phyloP scores from a whole-genome alignment of 2,797 vertebrate genomes.

The Potorous gilbertii region DNA sequence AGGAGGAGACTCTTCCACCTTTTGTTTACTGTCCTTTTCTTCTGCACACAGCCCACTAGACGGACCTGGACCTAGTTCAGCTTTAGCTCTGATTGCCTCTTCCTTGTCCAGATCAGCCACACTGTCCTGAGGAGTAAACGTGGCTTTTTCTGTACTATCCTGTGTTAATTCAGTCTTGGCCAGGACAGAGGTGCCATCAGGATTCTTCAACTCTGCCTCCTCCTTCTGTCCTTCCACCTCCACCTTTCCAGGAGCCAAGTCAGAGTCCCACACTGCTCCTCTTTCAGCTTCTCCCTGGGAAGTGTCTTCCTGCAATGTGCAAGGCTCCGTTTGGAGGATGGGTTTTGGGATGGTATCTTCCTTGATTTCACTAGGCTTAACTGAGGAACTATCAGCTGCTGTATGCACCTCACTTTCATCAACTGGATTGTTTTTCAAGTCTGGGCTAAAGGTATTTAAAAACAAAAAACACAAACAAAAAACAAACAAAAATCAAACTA shows the following conservation, averaged over 20 bases:
- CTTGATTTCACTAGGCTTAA: slow-evolving; percentile 80
- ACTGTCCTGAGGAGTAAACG: slow-evolving; percentile 55
- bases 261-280: slow-evolving; percentile 57
- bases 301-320: slow-evolving; percentile 50
- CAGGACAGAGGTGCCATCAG: slow-evolving; percentile 9
- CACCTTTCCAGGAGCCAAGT: slow-evolving; percentile 8
- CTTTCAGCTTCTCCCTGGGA: slow-evolving; percentile 49
- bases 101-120: slow-evolving; percentile 35
- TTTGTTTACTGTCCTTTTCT: slow-evolving; percentile 40
- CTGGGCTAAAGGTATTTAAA: slow-evolving; percentile 84
- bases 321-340: slow-evolving; percentile 47
- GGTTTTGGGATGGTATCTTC: slow-evolving; percentile 66
- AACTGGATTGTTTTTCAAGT: slow-evolving; percentile 81
- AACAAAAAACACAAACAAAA: slow-evolving; percentile 74
- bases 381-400: slow-evolving; percentile 75
- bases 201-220: slow-evolving; percentile 39
- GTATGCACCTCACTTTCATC: slow-evolving; percentile 81
- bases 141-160: slow-evolving; percentile 51
- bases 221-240: slow-evolving; percentile 46
- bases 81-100: slow-evolving; percentile 2
- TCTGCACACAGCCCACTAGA: neutral
- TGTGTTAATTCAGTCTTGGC: neutral
- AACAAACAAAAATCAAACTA: slow-evolving; percentile 84
- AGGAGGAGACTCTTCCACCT: slow-evolving; percentile 50
- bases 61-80: neutral